phyloP scores from a whole-genome alignment of 23 tunicate species.

The Halocynthia roretzi region DNA sequence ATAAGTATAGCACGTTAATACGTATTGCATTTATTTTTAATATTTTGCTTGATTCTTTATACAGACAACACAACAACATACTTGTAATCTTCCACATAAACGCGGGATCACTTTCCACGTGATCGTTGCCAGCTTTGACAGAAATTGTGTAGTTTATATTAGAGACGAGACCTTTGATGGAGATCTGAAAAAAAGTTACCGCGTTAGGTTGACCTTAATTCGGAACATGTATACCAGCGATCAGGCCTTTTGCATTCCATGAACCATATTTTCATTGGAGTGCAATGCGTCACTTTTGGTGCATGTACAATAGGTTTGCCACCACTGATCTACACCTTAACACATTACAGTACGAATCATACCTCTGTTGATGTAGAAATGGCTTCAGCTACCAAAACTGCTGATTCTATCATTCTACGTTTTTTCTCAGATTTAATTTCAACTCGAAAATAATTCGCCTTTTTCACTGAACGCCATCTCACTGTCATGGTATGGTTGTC shows the following conservation, averaged over 20 bases:
- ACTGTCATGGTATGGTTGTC: conserved; percentile 40
- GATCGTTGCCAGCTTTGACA: conserved; percentile 69
- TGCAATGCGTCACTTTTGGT: too few species aligned
- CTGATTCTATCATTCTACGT: conserved; percentile 10
- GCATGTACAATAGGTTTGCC: too few species aligned
- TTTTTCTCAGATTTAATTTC: conserved; percentile 37
- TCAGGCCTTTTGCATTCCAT: not conserved
- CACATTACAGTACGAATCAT: not conserved
- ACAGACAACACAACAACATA: not conserved
- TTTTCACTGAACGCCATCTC: conserved; percentile 59
- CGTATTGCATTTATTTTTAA: too few species aligned
- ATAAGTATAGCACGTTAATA: too few species aligned
- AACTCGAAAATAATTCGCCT: conserved; percentile 63
- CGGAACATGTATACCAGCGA: too few species aligned
- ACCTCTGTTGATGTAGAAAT: conserved; percentile 72
- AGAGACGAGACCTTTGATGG: conserved; percentile 40
- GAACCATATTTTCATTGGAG: too few species aligned
- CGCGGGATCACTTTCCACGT: conserved; percentile 51
- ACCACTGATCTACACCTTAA: not conserved
- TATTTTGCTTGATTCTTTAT: too few species aligned
- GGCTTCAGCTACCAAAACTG: conserved; percentile 22
- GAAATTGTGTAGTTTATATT: conserved; percentile 70
- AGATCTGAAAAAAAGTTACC: conserved; percentile 21
- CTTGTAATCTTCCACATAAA: conserved; percentile 66
- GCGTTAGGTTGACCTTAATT: too few species aligned